Conservation (phyloP, 1,140 invertebrate genomes). For the Whitmania pigra region DNA sequence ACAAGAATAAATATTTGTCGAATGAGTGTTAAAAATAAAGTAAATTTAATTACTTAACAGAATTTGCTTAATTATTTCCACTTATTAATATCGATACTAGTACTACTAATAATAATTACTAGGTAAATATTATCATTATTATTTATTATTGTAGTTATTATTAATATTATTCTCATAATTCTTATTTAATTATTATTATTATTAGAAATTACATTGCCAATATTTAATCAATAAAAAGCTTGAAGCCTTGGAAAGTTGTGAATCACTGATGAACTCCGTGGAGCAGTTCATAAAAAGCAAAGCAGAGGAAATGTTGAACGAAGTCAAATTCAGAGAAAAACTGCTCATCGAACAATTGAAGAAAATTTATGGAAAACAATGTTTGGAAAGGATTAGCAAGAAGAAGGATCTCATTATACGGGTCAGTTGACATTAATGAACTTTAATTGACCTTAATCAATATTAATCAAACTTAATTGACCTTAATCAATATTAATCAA, state of each 20-base stretch:
- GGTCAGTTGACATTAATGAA: not conserved
- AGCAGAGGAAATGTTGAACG: slow-evolving; percentile 38
- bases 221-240: slow-evolving; percentile 24
- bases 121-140: too few relatives aligned
- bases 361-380: slow-evolving; percentile 36
- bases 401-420: slow-evolving; percentile 38
- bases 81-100: too few relatives aligned
- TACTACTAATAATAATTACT: too few relatives aligned
- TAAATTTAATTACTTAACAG: too few relatives aligned
- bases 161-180: too few relatives aligned
- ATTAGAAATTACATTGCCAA: too few relatives aligned
- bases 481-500: not conserved
- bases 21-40: not conserved
- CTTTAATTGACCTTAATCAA: not conserved
- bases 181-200: too few relatives aligned
- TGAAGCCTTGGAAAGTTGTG: slow-evolving; percentile 34
- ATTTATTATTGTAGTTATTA: too few relatives aligned
- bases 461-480: not conserved
- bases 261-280: slow-evolving; percentile 36
- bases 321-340: slow-evolving; percentile 39
- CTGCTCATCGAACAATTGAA: slow-evolving; percentile 40
- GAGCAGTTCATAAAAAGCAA: slow-evolving; percentile 39
- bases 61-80: too few relatives aligned
- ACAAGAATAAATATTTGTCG: not conserved
- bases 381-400: slow-evolving; percentile 39